A percentile compares a stretch with the other conserved stretches of the same genome.
phyloP scores from a whole-genome alignment of 2,113 vertebrate species.

The Tachysurus vachellii region DNA sequence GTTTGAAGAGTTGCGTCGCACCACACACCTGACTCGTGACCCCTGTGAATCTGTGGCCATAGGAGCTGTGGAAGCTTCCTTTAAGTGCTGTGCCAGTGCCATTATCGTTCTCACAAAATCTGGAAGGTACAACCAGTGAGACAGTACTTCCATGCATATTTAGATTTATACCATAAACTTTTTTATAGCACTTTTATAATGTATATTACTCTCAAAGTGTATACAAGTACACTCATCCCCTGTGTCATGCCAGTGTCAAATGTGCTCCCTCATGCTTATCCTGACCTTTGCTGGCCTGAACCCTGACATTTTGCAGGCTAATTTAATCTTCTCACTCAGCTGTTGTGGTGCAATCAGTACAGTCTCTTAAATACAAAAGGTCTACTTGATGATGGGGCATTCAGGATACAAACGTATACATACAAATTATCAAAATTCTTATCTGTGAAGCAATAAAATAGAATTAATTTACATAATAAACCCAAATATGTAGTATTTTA shows the following conservation, averaged over 20 bases:
- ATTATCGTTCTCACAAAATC: slow-evolving; percentile 96
- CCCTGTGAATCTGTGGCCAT: slow-evolving; percentile 92
- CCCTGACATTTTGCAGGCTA: slow-evolving; percentile 76
- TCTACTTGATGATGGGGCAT: slow-evolving; percentile 44
- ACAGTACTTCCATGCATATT: not conserved
- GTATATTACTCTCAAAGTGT: not conserved
- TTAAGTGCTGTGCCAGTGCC: slow-evolving; percentile 97
- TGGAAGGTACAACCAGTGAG: slow-evolving; percentile 81
- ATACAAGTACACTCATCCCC: not conserved
- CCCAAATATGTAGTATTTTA: not conserved
- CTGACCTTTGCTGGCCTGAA: slow-evolving; percentile 73
- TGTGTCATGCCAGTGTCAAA: slow-evolving; percentile 49
- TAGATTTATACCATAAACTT: not conserved
- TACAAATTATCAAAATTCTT: not conserved
- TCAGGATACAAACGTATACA: not conserved
- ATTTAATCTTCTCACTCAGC: slow-evolving; percentile 71
- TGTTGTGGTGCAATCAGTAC: slow-evolving; percentile 29
- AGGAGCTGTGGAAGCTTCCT: slow-evolving; percentile 94
- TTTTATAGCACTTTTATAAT: not conserved
- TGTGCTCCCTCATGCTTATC: slow-evolving; percentile 49
- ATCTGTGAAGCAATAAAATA: not conserved
- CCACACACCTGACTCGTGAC: slow-evolving; percentile 90
- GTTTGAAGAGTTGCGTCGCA: slow-evolving; percentile 96
- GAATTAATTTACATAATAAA: not conserved
- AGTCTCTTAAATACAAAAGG: slow-evolving; percentile 48